Base-by-base conservation (phyloP, 64 coral and sea anemone genomes). In the Platygyra sinensis region DNA sequence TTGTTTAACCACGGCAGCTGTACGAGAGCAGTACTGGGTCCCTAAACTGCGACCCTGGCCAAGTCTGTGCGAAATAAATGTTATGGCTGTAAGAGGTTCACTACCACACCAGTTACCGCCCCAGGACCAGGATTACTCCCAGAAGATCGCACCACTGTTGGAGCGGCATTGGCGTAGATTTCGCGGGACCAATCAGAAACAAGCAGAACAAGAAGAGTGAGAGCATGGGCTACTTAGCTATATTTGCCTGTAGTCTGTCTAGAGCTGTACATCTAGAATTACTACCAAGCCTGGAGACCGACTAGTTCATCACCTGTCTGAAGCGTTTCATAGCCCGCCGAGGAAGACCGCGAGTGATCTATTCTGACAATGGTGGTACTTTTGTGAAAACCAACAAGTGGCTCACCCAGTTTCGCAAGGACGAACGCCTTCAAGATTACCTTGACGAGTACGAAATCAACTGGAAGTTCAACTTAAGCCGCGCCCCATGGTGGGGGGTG, bases 401-500 rank as follows among this genome's bases (percentile, higher is more conserved):
- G n/a, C n/a, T n/a, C n/a, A n/a, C n/a, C n/a, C n/a, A n/a, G n/a
- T n/a, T n/a, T n/a, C n/a, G n/a, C n/a, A n/a, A n/a, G n/a, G n/a
- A n/a, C n/a, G n/a, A n/a, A n/a, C n/a, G n/a, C n/a, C n/a, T n/a
- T n/a, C n/a, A n/a, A n/a, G n/a, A n/a, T 61, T 55, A 77, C 22
- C 36, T 64, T 28, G 72, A 54, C 15, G 2, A 73, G 33, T 46
- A 76, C 15, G 87, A 88, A 55, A 88, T 77, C 8, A 88, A 28
- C 24, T 88, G 87, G 87, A 88, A 88, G 51, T 88, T 88, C 36
- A 88, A 77, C 52, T 88, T 88, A 54, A 88, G 87, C 87, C 74
- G 73, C 51, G 59, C 87, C 50, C 73, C 87, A 5, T 89, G 87
- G 74, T 89, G n/a, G n/a, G 87, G 62, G 87, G 87, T 4, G 87